A percentile compares a stretch with the other conserved stretches of the same genome.
Conservation (phyloP, 2,797 vertebrate genomes). For the Neopelma chrysocephalum region DNA sequence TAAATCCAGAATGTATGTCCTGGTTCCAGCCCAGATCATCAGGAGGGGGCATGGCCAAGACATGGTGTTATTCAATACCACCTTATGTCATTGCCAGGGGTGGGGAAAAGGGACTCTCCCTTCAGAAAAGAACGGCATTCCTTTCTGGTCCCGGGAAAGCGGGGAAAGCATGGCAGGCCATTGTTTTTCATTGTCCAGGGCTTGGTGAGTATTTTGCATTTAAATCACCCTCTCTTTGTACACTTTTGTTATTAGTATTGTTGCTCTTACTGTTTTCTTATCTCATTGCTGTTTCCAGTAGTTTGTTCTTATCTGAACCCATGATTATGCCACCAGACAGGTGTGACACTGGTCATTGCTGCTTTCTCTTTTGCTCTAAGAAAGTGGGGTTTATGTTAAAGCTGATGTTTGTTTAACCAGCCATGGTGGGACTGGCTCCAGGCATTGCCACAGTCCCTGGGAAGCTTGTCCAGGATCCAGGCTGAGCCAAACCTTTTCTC, state of each 20-base stretch:
- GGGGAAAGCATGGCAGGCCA: not conserved
- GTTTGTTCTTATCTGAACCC: not conserved
- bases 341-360: rapidly evolving
- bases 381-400: not conserved
- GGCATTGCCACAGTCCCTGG: not conserved
- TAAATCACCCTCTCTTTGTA: not conserved
- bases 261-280: not conserved
- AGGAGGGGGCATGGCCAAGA: not conserved
- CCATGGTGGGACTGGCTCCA: not conserved
- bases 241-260: not conserved
- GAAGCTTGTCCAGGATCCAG: not conserved
- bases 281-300: not conserved
- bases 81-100: not conserved
- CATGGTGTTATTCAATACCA: not conserved
- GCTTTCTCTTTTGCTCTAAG: not conserved
- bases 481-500: not conserved
- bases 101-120: not conserved
- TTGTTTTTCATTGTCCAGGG: not conserved
- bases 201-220: not conserved
- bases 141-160: too few species aligned
- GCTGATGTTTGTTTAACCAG: not conserved
- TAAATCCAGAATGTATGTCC: not conserved
- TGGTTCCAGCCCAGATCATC: not conserved
- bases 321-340: rapidly evolving
- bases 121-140: too few species aligned